Base-by-base conservation (phyloP, 2,113 vertebrate genomes). In the Dasypus novemcinctus region DNA sequence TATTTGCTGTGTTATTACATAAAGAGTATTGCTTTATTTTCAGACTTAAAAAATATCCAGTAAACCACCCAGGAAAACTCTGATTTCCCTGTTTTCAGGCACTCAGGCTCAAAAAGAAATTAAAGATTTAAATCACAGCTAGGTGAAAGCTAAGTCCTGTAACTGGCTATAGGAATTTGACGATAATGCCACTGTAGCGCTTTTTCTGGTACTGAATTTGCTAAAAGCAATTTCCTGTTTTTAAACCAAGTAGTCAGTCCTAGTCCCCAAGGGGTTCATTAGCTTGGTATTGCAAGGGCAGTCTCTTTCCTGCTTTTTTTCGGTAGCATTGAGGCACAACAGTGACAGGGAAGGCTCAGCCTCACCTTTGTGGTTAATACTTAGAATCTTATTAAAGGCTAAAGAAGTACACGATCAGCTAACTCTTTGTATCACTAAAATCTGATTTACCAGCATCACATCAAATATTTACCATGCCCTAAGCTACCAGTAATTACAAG, bases 251-350 rank as follows among this genome's bases (percentile, higher is more conserved):
- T 63, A 68, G 95, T 95, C 94, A 96, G 66, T 95, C 91, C 80
- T 33, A 68, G 81, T 98, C 98, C 98, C 96, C 64, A 89, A 96
- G 98, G 98, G 97, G 85, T 98, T 99, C 98, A 98, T 99, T 99
- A 99, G 68, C 95, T 97, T 78, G 96, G 97, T 98, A 80, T 93
- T 97, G 95, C 7, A 11, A 5, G 63, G 64, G 41, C 80, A 92
- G 78, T 96, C 20, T 97, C 86, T 98, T 94, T 90, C 66, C 82
- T 91, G 85, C 75, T 97, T 64, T 89, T 93, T 96, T 94, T 96
- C 90, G 85, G 61, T 59, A 95, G 92, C 87, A n/a, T 15, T 85
- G 96, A 97, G 80, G 1, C 88, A 93, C 68, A 95, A 81, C 27
- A 96, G 88, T 74, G 91, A 95, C 93, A 87, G 94, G 96, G 81